Base-by-base conservation (phyloP, 1,140 invertebrate genomes). In the Bradysia coprophila region DNA sequence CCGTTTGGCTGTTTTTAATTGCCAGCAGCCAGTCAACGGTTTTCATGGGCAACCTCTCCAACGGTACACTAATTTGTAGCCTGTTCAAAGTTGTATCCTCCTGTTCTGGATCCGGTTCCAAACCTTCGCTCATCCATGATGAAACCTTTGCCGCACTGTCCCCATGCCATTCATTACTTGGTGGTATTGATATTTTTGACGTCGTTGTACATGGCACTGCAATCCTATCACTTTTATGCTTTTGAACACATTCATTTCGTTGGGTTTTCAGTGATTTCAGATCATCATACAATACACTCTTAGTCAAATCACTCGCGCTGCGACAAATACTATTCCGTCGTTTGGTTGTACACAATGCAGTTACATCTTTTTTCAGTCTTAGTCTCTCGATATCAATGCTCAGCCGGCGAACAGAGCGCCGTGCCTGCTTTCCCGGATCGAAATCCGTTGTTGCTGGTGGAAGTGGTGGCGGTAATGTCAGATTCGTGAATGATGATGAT, bases 11-110 rank as follows among this genome's bases (percentile, higher is more conserved):
- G 42, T 11, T 42, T 40, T 20, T 34, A 50, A 57, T 39, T 57
- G 52, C 16, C 59, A 38, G 21, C 58, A 43, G 5, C 56, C 50
- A 5, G 53, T 51, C 48, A 59, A 40, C 13, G 53, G 49, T 10
- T 53, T 49, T 22, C 59, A 38, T 6, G 55, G 56, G 40, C 59
- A 44, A 41, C 55, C 57, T 41, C 56, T 59, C 24, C 24, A 28
- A 28, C 24, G 6, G 24, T 13, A 8, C 6, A 28, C 13, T 6
- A 28, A 13, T 6, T 8, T 28, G 24, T 6, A 8, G 24, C 6
- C 13, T 28, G 6, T 28, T 28, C 24, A n/a, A 28, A 13, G 24
- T 8, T 28, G 24, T 6, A 8, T 6, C 6, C 13, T 28, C 13
- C 13, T 28, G 6, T 28, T 28, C 13, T 13, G 24, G 24, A 28